Conservation (phyloP, 2,113 vertebrate species). For the Choloepus hoffmanni region DNA sequence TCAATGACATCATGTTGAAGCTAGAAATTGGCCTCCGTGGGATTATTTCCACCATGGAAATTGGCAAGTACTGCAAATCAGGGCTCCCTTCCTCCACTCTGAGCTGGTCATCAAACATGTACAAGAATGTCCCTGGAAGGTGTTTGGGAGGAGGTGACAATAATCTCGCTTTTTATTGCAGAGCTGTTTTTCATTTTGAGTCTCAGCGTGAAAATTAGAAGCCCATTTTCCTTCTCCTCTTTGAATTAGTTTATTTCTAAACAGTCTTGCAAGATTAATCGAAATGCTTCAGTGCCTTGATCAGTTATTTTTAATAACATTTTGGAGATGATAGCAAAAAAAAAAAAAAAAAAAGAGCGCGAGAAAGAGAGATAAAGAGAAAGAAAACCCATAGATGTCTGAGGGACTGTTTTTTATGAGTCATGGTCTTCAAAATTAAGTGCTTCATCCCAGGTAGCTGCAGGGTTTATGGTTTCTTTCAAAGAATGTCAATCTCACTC, state of each 20-base stretch:
- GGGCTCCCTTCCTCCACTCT: neutral
- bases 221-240: neutral
- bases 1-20: neutral
- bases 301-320: neutral
- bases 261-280: neutral
- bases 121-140: neutral
- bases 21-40: neutral
- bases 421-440: neutral
- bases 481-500: neutral
- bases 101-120: neutral
- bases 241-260: neutral
- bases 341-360: neutral
- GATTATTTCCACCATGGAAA: neutral
- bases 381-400: neutral
- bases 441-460: neutral
- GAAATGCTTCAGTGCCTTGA: neutral
- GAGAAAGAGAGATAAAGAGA: neutral
- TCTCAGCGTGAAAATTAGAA: neutral
- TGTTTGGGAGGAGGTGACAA: neutral
- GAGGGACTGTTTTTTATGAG: neutral
- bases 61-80: neutral
- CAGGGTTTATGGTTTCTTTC: neutral
- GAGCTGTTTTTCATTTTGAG: neutral
- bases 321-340: neutral
- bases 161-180: neutral